These are phyloP conservation scores for Indri indri DNA, from an alignment of 2,113 vertebrate species.

Conservation along the genomic window DNA sequence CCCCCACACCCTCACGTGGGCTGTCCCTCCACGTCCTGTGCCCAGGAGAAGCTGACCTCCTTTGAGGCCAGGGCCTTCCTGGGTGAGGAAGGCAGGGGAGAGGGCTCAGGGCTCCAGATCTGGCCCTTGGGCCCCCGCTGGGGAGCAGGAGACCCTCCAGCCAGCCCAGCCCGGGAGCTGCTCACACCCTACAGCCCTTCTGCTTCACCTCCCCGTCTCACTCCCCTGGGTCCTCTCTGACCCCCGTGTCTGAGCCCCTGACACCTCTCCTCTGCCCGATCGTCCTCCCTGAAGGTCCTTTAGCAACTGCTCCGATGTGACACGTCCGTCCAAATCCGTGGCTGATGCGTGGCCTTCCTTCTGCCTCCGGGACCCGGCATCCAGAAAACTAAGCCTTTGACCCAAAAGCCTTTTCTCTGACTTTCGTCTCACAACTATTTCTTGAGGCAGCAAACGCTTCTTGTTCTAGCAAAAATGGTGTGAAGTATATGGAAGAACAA, in stretches of 20 bases:
- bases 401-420: background rate
- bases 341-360: no score
- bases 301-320: accelerated
- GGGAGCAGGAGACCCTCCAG: background rate
- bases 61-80: no score
- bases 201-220: no score
- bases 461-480: background rate
- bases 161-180: no score
- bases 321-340: background rate
- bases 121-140: no score
- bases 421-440: background rate
- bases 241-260: background rate
- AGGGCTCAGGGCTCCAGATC: background rate
- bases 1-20: background rate
- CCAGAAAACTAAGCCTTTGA: no score
- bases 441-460: background rate
- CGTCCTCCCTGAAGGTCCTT: no score
- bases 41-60: no score
- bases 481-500: no score
- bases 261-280: background rate
- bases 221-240: background rate
- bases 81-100: background rate
- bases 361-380: background rate
- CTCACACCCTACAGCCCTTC: no score
- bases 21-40: background rate